Conservation (phyloP, 2,888 invertebrate species). For the Nomada goodeniana region DNA sequence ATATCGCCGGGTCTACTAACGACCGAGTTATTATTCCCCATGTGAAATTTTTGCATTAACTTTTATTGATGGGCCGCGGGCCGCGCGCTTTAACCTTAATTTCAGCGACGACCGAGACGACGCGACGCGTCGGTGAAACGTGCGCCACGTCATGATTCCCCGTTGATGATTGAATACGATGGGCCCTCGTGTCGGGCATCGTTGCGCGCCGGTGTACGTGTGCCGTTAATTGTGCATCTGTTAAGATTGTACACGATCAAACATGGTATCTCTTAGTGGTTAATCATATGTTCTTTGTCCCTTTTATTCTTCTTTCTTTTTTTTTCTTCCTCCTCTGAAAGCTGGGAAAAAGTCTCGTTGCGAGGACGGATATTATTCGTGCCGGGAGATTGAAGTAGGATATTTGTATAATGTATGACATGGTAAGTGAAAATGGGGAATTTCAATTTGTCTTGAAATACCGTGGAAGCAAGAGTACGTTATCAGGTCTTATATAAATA, state of each 20-base stretch:
- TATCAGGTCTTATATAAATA: too few relatives aligned
- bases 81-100: slow-evolving; percentile 50
- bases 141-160: slow-evolving; percentile 22
- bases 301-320: too few relatives aligned
- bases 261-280: background rate
- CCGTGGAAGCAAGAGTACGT: too few relatives aligned
- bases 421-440: too few relatives aligned
- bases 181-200: background rate
- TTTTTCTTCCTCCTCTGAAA: too few relatives aligned
- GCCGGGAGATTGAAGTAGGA: too few relatives aligned
- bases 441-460: too few relatives aligned
- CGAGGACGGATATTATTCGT: too few relatives aligned
- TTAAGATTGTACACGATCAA: background rate
- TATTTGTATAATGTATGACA: too few relatives aligned
- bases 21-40: slow-evolving; percentile 49
- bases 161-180: slow-evolving; percentile 28
- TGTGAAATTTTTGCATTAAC: slow-evolving; percentile 57
- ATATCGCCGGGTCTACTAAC: slow-evolving; percentile 57
- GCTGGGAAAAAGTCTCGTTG: too few relatives aligned
- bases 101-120: slow-evolving; percentile 4
- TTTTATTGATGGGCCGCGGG: slow-evolving; percentile 52
- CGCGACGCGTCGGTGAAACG: slow-evolving; percentile 38
- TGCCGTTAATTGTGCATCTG: background rate
- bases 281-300: too few relatives aligned
- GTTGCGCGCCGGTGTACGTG: background rate